Evolutionary conservation across 2,888 invertebrate genomes (phyloP).

Genomic region (Hydroisotoma schaefferi): DNA sequence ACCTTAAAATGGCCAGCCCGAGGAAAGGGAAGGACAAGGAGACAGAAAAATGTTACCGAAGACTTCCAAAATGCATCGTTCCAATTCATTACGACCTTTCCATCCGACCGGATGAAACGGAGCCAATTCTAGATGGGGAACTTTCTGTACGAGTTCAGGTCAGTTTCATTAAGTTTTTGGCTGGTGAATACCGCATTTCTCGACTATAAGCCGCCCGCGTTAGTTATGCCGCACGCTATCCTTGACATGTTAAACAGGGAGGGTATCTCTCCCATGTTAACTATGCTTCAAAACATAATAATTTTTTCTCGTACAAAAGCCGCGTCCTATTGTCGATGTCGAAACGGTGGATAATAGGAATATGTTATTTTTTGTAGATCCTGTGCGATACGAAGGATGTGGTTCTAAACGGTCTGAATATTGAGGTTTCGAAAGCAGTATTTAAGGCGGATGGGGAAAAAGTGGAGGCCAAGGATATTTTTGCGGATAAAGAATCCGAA

Average conservation of each 20-base stretch:
- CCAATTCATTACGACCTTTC: conserved; percentile 83
- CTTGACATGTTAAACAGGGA: no score
- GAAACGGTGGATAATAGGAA: no score
- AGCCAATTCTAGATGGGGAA: conserved; percentile 3
- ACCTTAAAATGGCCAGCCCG: no score
- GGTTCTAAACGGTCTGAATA: conserved; percentile 59
- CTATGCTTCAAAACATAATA: no score
- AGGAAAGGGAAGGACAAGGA: not conserved
- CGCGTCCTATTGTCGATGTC: no score
- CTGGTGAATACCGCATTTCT: no score
- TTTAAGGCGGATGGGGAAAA: conserved; percentile 2
- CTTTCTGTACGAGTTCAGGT: conserved; percentile 7
- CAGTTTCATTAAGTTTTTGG: no score
- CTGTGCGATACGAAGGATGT: conserved; percentile 64
- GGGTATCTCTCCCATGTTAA: no score
- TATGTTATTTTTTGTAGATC: conserved; percentile 61
- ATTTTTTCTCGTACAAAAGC: no score
- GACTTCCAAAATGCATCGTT: conserved; percentile 73
- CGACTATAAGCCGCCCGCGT: no score
- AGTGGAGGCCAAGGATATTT: conserved; percentile 14
- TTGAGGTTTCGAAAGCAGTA: conserved; percentile 36
- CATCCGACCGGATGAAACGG: conserved; percentile 66
- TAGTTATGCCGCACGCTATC: no score
- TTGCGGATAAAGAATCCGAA: conserved; percentile 60
- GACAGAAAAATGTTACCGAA: conserved; percentile 55